Evolutionary conservation across 2,113 vertebrate genomes (phyloP).

Genomic region (Hipposideros armiger): DNA sequence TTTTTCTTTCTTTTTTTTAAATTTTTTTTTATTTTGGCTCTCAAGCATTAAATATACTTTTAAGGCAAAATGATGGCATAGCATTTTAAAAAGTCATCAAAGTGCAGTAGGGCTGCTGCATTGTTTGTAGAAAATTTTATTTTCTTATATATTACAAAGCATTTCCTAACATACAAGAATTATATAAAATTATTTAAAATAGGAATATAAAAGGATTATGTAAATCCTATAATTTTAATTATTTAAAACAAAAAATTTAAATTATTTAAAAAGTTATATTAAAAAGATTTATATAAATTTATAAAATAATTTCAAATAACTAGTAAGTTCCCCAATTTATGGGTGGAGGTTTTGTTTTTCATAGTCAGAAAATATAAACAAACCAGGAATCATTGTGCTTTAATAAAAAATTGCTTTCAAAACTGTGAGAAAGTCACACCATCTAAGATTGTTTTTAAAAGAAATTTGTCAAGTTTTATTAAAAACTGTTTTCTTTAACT

Average conservation of each 20-base stretch:
- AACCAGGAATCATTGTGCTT: background rate
- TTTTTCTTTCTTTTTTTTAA: background rate
- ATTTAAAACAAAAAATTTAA: background rate
- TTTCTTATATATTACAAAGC: background rate
- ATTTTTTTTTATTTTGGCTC: background rate
- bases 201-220: background rate
- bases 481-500: background rate
- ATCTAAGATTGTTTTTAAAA: background rate
- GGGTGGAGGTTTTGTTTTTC: background rate
- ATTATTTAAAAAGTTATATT: background rate
- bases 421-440: background rate
- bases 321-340: background rate
- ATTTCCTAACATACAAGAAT: background rate
- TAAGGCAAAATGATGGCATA: slow-evolving; percentile 2
- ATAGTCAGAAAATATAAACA: background rate
- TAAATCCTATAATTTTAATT: background rate
- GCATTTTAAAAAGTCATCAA: slow-evolving; percentile 20
- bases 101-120: background rate
- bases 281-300: slow-evolving; percentile 7
- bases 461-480: background rate
- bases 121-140: slow-evolving; percentile 36
- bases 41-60: slow-evolving; percentile 34
- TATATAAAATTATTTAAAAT: background rate
- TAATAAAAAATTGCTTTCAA: background rate
- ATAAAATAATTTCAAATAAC: slow-evolving; percentile 32